phyloP scores from a whole-genome alignment of 1,140 invertebrate species.

The Apis dorsata region DNA sequence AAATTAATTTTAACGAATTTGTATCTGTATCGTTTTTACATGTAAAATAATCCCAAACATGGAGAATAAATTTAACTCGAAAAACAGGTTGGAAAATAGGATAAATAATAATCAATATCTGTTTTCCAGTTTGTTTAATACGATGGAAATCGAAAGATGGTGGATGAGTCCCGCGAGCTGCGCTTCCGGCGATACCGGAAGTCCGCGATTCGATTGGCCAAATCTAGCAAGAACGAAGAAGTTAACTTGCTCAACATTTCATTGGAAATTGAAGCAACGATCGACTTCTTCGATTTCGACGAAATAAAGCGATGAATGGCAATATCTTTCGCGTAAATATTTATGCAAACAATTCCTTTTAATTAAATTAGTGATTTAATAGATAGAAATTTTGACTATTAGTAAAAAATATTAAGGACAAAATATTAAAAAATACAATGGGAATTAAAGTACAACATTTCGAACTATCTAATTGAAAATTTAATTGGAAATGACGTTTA shows the following conservation, averaged over 20 bases:
- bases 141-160: neutral
- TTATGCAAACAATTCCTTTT: neutral
- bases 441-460: too few species aligned
- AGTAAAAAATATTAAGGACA: too few species aligned
- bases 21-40: too few species aligned
- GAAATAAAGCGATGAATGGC: too few species aligned
- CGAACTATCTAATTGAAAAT: too few species aligned
- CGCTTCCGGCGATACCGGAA: conserved; percentile 6
- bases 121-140: neutral
- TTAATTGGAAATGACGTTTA: too few species aligned
- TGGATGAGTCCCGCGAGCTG: neutral
- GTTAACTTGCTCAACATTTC: neutral
- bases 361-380: neutral
- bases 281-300: neutral
- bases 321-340: neutral
- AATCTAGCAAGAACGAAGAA: neutral
- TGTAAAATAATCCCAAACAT: neutral
- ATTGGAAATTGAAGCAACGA: conserved; percentile 27
- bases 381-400: neutral
- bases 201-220: neutral
- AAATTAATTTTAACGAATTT: too few species aligned
- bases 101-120: neutral
- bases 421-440: too few species aligned
- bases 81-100: neutral
- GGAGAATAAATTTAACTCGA: neutral